These are phyloP conservation scores for Drosophila chauvacae DNA, from an alignment of 1,140 invertebrate genomes.

Conservation along the genomic window DNA sequence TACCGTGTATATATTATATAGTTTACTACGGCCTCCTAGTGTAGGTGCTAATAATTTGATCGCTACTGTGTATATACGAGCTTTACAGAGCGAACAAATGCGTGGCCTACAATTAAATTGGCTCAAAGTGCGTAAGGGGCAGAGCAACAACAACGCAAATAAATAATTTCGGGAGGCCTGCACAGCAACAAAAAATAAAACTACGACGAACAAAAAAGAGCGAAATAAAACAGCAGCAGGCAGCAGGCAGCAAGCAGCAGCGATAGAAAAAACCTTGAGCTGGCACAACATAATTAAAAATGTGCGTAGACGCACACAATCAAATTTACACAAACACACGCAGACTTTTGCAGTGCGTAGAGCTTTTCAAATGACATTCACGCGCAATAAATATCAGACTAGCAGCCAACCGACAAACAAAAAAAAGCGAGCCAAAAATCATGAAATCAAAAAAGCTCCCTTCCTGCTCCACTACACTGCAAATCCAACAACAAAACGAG, in stretches of 20 bases:
- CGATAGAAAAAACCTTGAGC: conserved; percentile 80
- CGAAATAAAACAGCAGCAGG: conserved; percentile 42
- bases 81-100: conserved; percentile 15
- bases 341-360: conserved; percentile 64
- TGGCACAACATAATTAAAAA: conserved; percentile 82
- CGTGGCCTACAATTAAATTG: conserved; percentile 80
- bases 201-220: conserved; percentile 15
- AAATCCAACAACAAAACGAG: conserved; percentile 63
- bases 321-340: conserved; percentile 7
- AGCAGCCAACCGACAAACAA: conserved; percentile 16
- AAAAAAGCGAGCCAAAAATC: conserved; percentile 25
- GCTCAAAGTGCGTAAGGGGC: conserved; percentile 66
- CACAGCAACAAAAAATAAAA: conserved; percentile 73
- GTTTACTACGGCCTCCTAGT: not conserved
- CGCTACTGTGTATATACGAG: not conserved
- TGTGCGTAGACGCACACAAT: conserved; percentile 70
- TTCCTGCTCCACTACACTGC: conserved; percentile 47
- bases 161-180: conserved; percentile 48
- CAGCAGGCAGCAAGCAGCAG: conserved; percentile 21
- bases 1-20: not conserved
- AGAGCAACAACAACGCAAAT: conserved; percentile 4
- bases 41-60: not conserved
- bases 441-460: conserved; percentile 64
- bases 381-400: conserved; percentile 74
- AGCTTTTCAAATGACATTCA: conserved; percentile 83